Evolutionary conservation across 2,113 vertebrate genomes (phyloP).

Genomic region (Oceanites oceanicus): DNA sequence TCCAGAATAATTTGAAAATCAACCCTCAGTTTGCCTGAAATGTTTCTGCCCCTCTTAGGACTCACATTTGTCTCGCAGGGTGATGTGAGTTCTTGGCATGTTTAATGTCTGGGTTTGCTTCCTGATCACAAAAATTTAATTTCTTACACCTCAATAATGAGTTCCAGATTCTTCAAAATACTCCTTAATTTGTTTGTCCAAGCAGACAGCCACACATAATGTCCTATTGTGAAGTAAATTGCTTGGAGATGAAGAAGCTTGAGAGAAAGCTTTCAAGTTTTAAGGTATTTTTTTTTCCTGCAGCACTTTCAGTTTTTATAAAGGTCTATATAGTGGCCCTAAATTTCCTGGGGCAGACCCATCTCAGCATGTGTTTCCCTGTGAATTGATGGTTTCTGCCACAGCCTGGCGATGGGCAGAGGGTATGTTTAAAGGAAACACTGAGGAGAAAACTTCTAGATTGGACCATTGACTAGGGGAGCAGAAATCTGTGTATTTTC

Average conservation of each 20-base stretch:
- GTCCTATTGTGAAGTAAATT: not conserved
- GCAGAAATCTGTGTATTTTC: not conserved
- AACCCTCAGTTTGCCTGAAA: not conserved
- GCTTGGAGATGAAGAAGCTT: not conserved
- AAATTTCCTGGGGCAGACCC: not conserved
- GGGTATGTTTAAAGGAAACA: not conserved
- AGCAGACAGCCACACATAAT: not conserved
- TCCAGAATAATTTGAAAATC: not conserved
- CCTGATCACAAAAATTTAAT: slow-evolving; percentile 6
- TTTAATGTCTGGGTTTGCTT: slow-evolving; percentile 1
- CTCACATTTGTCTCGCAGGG: not conserved
- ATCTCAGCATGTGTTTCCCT: not conserved
- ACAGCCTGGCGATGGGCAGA: not conserved
- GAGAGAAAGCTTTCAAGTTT: not conserved
- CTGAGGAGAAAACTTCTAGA: not conserved
- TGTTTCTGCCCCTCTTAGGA: not conserved
- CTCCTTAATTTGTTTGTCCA: not conserved
- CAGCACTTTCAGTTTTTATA: not conserved
- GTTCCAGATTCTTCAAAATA: slow-evolving; percentile 11
- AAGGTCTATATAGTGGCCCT: not conserved
- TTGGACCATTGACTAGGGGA: not conserved
- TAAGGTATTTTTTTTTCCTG: not conserved
- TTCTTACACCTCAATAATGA: not conserved
- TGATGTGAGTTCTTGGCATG: not conserved
- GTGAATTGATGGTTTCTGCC: not conserved